phyloP scores from a whole-genome alignment of 2,113 vertebrate species.

The Lasiurus cinereus region DNA sequence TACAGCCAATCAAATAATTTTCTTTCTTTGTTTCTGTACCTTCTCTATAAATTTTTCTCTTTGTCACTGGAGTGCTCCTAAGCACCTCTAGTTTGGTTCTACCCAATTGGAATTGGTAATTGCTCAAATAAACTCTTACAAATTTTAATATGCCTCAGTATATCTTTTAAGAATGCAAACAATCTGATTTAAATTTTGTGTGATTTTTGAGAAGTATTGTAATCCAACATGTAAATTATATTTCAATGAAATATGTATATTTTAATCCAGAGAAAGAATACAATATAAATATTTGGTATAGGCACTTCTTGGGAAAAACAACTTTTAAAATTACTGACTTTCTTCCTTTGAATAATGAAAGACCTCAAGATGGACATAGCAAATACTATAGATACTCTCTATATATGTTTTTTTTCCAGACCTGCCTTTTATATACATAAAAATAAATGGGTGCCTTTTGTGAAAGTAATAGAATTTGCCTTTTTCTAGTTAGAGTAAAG shows the following conservation, averaged over 20 bases:
- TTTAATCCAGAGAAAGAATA: neutral
- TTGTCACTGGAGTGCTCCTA: too few relatives aligned
- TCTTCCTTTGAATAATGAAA: conserved; percentile 13
- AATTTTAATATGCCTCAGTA: neutral
- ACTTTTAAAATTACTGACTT: neutral
- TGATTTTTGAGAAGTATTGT: neutral
- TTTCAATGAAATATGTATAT: neutral
- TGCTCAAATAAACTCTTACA: neutral
- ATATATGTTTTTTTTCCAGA: neutral
- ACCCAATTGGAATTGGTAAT: neutral
- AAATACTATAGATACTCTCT: neutral
- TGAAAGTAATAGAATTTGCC: conserved; percentile 40
- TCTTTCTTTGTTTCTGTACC: neutral
- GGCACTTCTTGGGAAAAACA: neutral
- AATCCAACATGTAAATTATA: neutral
- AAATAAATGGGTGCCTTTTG: neutral
- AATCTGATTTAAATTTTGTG: neutral
- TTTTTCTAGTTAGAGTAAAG: neutral
- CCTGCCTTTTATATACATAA: neutral
- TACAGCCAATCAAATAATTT: neutral
- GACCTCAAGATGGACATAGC: neutral
- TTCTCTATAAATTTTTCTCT: neutral
- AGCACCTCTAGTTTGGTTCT: neutral
- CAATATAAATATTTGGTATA: neutral
- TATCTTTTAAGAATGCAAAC: conserved; percentile 38